A percentile compares a stretch with the other conserved stretches of the same genome.
Conservation (phyloP, 1,140 invertebrate species). For the Papilio machaon region DNA sequence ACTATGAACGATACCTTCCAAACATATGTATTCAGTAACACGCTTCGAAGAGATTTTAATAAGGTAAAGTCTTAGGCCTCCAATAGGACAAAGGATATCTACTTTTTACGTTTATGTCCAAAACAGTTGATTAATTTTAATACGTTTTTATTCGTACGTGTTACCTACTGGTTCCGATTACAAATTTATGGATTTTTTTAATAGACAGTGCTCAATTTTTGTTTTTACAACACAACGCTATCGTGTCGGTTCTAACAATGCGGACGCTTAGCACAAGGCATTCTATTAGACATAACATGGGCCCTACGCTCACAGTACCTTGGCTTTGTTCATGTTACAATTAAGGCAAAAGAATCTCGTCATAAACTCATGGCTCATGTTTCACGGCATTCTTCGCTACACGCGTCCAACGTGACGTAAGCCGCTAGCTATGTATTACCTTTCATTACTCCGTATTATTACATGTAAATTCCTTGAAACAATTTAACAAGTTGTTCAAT, state of each 20-base stretch:
- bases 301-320: slow-evolving; percentile 57
- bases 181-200: not conserved
- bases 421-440: slow-evolving; percentile 8
- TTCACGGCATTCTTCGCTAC: slow-evolving; percentile 54
- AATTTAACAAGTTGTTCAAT: not conserved
- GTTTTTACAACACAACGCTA: slow-evolving; percentile 33
- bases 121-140: not conserved
- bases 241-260: slow-evolving; percentile 42
- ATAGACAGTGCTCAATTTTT: slow-evolving; percentile 28
- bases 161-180: not conserved
- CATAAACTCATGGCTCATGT: slow-evolving; percentile 56
- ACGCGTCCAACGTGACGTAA: slow-evolving; percentile 23
- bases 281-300: slow-evolving; percentile 40
- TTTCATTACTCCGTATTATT: slow-evolving; percentile 2
- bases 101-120: not conserved
- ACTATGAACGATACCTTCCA: not conserved
- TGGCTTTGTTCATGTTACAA: slow-evolving; percentile 55
- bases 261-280: slow-evolving; percentile 43
- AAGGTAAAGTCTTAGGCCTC: not conserved
- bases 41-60: not conserved
- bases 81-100: not conserved
- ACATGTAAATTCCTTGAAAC: slow-evolving; percentile 26
- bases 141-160: not conserved
- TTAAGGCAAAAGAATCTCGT: slow-evolving; percentile 61
- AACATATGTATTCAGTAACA: not conserved